phyloP scores from a whole-genome alignment of 2,888 invertebrate species.

The Apoderus coryli region DNA sequence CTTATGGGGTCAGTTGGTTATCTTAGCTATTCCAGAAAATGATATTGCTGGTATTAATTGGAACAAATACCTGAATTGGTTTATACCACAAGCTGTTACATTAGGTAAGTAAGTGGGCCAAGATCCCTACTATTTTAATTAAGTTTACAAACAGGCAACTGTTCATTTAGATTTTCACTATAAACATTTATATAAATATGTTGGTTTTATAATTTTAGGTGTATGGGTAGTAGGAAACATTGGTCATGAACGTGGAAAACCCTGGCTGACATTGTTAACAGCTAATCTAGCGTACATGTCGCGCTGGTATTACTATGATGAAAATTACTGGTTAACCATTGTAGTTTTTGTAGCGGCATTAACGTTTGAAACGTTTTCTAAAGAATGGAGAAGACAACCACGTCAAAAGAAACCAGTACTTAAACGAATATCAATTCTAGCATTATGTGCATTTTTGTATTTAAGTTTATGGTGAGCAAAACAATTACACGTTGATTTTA shows the following conservation, averaged over 20 bases:
- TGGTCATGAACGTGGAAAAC: constrained; percentile 62
- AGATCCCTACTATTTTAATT: too few relatives aligned
- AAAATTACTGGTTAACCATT: constrained; percentile 51
- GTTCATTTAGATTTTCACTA: too few relatives aligned
- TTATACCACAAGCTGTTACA: constrained; percentile 57
- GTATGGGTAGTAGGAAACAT: constrained; percentile 86
- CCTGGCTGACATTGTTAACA: constrained; percentile 53
- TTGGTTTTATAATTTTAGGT: constrained; percentile 39
- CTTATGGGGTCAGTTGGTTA: constrained; percentile 62
- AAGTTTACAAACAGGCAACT: too few relatives aligned
- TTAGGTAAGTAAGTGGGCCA: constrained; percentile 43
- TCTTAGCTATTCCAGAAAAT: constrained; percentile 64
- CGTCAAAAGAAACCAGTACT: constrained; percentile 29
- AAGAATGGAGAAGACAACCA: constrained; percentile 61
- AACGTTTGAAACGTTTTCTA: constrained; percentile 61
- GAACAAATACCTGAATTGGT: constrained; percentile 47
- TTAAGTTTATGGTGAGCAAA: constrained; percentile 60
- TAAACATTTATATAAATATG: constrained; percentile 3
- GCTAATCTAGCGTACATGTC: constrained; percentile 53
- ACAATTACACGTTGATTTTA: too few relatives aligned
- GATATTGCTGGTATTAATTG: constrained; percentile 56
- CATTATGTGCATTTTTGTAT: constrained; percentile 51
- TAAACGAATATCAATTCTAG: constrained; percentile 42
- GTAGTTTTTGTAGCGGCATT: constrained; percentile 52
- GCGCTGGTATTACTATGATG: constrained; percentile 59